phyloP scores from a whole-genome alignment of 2,888 invertebrate species.

The Hyposoter didymator region DNA sequence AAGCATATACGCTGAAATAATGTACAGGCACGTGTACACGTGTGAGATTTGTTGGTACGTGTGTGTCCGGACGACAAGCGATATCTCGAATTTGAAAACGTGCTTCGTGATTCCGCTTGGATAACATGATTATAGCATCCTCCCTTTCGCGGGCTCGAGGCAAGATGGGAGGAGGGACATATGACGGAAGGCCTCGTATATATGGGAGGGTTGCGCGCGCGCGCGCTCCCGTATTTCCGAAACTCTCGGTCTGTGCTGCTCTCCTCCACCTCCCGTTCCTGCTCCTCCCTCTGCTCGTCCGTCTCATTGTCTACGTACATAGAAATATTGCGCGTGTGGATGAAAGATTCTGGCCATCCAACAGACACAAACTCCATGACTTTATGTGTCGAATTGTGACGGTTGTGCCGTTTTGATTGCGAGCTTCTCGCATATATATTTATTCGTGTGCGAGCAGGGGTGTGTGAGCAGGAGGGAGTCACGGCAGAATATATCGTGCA shows the following conservation, averaged over 20 bases:
- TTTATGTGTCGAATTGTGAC: neutral
- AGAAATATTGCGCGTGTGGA: conserved; percentile 18
- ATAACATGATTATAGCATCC: conserved; percentile 80
- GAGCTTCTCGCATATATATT: conserved; percentile 2
- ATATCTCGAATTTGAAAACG: conserved; percentile 81
- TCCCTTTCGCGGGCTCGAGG: conserved; percentile 61
- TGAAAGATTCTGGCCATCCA: conserved; percentile 5
- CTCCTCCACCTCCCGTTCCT: conserved; percentile 56
- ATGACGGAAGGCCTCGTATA: conserved; percentile 54
- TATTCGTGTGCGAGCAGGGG: neutral
- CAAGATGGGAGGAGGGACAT: conserved; percentile 62
- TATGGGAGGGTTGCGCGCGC: conserved; percentile 48
- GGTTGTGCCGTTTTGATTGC: conserved; percentile 28
- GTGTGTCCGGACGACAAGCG: conserved; percentile 58
- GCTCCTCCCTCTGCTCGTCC: neutral
- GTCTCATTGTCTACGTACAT: neutral
- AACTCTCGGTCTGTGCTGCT: conserved; percentile 71
- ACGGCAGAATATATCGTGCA: conserved; percentile 49
- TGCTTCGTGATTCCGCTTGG: conserved; percentile 81
- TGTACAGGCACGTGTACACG: conserved; percentile 13
- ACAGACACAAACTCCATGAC: conserved; percentile 12
- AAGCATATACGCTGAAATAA: conserved; percentile 3
- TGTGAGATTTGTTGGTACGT: conserved; percentile 3
- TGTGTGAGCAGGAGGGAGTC: neutral
- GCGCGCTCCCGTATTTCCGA: conserved; percentile 53